phyloP scores from a whole-genome alignment of 2,113 vertebrate species.

The Gymnobelideus leadbeateri region DNA sequence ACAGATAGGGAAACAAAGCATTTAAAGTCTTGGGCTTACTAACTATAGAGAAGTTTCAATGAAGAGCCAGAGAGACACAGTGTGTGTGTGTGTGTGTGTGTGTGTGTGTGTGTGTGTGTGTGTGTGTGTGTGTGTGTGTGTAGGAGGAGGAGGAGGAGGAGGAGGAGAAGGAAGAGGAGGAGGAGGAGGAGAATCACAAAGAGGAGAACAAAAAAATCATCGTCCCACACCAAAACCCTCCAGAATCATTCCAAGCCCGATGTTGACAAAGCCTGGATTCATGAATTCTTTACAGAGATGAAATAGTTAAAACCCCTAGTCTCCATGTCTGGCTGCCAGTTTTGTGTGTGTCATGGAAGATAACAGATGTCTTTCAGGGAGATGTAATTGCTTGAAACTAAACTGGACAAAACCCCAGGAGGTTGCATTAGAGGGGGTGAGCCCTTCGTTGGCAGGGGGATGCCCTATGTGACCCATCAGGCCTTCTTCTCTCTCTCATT shows the following conservation, averaged over 20 bases:
- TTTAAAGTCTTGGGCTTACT: conserved; percentile 44
- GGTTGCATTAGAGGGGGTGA: conserved; percentile 31
- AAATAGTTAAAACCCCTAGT: conserved; percentile 56
- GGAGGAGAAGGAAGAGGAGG: no score
- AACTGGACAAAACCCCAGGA: conserved; percentile 55
- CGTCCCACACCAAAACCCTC: conserved; percentile 70
- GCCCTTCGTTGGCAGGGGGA: conserved; percentile 25
- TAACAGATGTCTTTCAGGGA: conserved; percentile 66
- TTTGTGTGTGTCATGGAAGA: conserved; percentile 55
- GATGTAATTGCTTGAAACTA: conserved; percentile 57
- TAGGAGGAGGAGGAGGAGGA: background rate
- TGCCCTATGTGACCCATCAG: background rate
- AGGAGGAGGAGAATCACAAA: background rate
- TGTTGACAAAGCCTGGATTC: conserved; percentile 73
- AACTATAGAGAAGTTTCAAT: conserved; percentile 71
- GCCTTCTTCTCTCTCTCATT: conserved; percentile 41
- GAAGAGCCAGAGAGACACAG: background rate
- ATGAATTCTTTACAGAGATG: conserved; percentile 65
- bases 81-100: background rate
- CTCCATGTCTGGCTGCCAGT: conserved; percentile 37
- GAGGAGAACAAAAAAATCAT: conserved; percentile 76
- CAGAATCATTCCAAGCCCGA: conserved; percentile 2
- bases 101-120: background rate
- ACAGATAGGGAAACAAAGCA: background rate
- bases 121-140: background rate